Evolutionary conservation across 1,140 invertebrate species (phyloP).

Genomic region (Leptinotarsa lineolata): DNA sequence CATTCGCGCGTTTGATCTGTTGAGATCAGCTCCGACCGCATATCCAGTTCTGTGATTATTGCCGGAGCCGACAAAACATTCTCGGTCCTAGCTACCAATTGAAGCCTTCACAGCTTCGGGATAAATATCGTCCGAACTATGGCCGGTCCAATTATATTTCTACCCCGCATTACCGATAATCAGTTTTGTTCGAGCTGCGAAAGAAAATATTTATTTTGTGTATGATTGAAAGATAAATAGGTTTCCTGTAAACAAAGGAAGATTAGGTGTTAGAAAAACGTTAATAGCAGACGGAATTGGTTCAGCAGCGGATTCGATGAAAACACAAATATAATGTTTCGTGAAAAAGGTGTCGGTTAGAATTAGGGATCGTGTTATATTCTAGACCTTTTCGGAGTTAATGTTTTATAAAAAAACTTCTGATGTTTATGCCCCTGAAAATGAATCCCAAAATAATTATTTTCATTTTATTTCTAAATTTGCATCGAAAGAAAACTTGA

Average conservation of each 20-base stretch:
- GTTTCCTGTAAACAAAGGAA: conserved; percentile 10
- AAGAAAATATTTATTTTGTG: conserved; percentile 28
- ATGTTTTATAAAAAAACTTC: no score
- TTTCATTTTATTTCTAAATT: no score
- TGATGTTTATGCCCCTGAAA: no score
- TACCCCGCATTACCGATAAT: conserved; percentile 25
- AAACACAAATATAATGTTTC: no score
- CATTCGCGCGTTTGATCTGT: conserved; percentile 56
- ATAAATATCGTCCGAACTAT: conserved; percentile 29
- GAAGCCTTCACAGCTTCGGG: conserved; percentile 33
- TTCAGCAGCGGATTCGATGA: neutral
- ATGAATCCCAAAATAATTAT: no score
- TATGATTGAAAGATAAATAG: conserved; percentile 25
- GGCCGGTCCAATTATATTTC: conserved; percentile 27
- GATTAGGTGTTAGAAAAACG: conserved; percentile 7
- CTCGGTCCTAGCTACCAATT: conserved; percentile 47
- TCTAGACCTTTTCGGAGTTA: no score
- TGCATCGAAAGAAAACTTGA: no score
- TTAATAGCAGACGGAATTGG: neutral
- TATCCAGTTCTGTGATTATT: conserved; percentile 54
- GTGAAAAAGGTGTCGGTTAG: no score
- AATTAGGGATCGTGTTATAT: no score
- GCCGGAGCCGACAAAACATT: conserved; percentile 48
- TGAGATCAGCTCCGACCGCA: conserved; percentile 49
- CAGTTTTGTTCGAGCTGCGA: conserved; percentile 24